A percentile compares a stretch with the other conserved stretches of the same genome.
Evolutionary conservation across 2,888 invertebrate species (phyloP).

Genomic region (Bombyx huttoni): DNA sequence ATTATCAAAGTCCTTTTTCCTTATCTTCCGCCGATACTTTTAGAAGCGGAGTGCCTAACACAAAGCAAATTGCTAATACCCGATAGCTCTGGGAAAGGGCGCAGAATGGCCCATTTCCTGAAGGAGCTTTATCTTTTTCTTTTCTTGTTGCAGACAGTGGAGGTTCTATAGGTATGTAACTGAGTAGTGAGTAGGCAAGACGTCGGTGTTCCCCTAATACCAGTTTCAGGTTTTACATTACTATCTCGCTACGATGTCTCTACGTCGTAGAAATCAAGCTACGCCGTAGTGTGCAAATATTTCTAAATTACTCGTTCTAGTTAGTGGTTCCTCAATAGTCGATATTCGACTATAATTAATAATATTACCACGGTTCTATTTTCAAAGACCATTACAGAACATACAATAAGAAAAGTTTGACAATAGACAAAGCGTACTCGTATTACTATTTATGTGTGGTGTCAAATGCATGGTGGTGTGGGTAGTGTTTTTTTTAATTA

Average conservation of each 20-base stretch:
- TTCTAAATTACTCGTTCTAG: too few species aligned
- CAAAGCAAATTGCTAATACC: constrained; percentile 61
- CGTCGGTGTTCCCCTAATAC: constrained; percentile 22
- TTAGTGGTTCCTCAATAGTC: too few species aligned
- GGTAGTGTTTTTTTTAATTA: too few species aligned
- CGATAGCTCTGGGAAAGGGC: constrained; percentile 50
- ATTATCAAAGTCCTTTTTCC: constrained; percentile 42
- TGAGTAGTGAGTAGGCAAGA: constrained; percentile 23
- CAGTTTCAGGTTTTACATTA: constrained; percentile 28
- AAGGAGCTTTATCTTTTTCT: constrained; percentile 48
- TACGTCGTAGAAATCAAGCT: constrained; percentile 7
- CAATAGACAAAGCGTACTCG: too few species aligned
- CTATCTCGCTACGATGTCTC: constrained; percentile 12
- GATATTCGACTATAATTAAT: too few species aligned
- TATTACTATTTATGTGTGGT: too few species aligned
- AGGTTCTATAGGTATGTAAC: constrained; percentile 12
- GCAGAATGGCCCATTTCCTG: constrained; percentile 54
- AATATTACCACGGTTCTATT: too few species aligned
- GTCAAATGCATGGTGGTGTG: too few species aligned
- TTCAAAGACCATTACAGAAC: too few species aligned
- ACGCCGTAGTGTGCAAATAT: constrained; percentile 4
- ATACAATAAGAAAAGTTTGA: too few species aligned
- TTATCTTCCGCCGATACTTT: constrained; percentile 44
- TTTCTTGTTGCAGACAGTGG: constrained; percentile 19
- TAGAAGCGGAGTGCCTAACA: constrained; percentile 37